A percentile compares a stretch with the other conserved stretches of the same genome.
phyloP scores from a whole-genome alignment of 2,113 vertebrate genomes.

The Chaetops frenatus region DNA sequence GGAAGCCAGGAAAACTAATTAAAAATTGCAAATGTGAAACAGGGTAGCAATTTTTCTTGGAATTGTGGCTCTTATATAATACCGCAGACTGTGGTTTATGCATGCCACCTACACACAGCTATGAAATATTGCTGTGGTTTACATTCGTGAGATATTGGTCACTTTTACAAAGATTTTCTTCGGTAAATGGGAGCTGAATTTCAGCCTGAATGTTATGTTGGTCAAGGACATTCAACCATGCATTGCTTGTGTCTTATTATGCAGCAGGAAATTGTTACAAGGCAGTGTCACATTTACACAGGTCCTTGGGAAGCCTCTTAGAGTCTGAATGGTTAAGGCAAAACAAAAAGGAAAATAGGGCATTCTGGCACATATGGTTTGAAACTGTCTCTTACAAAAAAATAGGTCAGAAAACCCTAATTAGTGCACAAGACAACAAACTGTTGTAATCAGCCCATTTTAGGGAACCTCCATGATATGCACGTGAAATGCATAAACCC shows the following conservation, averaged over 20 bases:
- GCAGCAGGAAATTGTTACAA: background rate
- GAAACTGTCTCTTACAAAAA: background rate
- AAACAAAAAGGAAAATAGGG: background rate
- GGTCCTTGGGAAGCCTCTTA: background rate
- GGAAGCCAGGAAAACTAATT: background rate
- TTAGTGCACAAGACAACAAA: background rate
- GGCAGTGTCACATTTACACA: background rate
- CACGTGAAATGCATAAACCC: background rate
- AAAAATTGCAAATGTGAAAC: background rate
- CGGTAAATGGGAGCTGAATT: background rate
- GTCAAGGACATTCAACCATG: background rate
- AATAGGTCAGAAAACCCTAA: background rate
- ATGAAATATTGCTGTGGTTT: background rate
- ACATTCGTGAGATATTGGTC: background rate
- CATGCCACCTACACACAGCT: background rate
- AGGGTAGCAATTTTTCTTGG: background rate
- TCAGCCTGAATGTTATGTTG: background rate
- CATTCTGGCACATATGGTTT: background rate
- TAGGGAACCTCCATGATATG: background rate
- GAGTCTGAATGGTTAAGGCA: background rate
- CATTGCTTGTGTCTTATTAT: background rate
- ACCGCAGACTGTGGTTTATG: background rate
- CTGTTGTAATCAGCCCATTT: background rate
- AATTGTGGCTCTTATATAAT: slow-evolving; percentile 12
- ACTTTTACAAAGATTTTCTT: background rate